Conservation (phyloP, 2,113 vertebrate species). For the Tragulus kanchil region DNA sequence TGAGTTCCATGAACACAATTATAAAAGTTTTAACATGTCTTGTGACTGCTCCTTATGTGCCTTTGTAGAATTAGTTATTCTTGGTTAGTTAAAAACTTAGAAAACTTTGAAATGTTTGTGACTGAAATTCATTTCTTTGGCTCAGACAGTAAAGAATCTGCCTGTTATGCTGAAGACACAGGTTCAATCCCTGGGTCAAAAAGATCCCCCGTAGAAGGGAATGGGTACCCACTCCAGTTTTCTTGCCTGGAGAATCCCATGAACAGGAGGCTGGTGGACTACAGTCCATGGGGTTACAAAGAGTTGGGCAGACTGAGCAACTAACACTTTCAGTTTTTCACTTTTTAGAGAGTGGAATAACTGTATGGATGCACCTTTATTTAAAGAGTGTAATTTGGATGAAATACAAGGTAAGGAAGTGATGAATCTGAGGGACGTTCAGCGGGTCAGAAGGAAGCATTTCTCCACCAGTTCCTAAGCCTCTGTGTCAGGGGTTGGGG, state of each 20-base stretch:
- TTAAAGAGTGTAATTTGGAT: background rate
- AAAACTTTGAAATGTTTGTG: background rate
- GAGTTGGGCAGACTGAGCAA: background rate
- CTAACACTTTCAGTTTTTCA: background rate
- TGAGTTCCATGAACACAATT: background rate
- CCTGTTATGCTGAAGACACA: background rate
- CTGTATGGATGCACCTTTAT: fast-evolving
- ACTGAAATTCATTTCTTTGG: background rate
- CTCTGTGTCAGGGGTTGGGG: background rate
- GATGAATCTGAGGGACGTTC: background rate
- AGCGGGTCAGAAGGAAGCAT: background rate
- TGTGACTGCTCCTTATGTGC: background rate
- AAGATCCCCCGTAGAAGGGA: background rate
- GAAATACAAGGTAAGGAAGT: background rate
- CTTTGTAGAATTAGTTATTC: background rate
- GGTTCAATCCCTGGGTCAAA: background rate
- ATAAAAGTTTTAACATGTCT: background rate
- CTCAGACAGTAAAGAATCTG: background rate
- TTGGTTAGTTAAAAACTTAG: background rate
- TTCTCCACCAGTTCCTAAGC: background rate
- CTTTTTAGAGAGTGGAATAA: background rate
- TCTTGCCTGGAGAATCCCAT: background rate
- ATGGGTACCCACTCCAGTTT: background rate
- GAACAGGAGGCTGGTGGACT: background rate
- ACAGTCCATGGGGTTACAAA: background rate